phyloP scores from a whole-genome alignment of 2,113 vertebrate genomes.

The Stercorarius parasiticus region DNA sequence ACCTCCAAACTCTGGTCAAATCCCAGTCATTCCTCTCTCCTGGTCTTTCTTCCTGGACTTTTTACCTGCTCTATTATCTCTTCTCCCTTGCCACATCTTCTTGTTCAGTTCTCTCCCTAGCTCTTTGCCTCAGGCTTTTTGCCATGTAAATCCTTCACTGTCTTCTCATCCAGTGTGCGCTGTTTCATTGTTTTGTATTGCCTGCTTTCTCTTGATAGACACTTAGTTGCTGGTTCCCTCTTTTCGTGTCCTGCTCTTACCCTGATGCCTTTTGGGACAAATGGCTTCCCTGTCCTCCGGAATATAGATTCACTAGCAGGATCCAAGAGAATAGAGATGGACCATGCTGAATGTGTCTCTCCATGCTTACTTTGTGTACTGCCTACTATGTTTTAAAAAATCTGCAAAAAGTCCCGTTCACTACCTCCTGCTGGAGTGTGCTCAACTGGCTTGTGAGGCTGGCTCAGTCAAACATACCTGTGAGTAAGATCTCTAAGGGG shows the following conservation, averaged over 20 bases:
- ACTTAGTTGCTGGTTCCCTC: background rate
- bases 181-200: background rate
- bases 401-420: background rate
- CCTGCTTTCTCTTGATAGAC: background rate
- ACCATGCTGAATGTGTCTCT: background rate
- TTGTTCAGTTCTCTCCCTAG: background rate
- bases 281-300: background rate
- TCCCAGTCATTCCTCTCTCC: background rate
- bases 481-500: conserved; percentile 20
- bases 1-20: background rate
- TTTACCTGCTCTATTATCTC: background rate
- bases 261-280: background rate
- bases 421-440: background rate
- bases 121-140: background rate
- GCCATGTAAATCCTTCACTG: background rate
- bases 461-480: background rate
- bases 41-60: background rate
- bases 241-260: background rate
- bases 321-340: background rate
- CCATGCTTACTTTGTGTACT: background rate
- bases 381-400: background rate
- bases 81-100: background rate
- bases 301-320: too few relatives aligned
- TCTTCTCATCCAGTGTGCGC: background rate
- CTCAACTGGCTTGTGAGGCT: background rate